Conservation (phyloP, 2,113 vertebrate species). For the Martes martes region DNA sequence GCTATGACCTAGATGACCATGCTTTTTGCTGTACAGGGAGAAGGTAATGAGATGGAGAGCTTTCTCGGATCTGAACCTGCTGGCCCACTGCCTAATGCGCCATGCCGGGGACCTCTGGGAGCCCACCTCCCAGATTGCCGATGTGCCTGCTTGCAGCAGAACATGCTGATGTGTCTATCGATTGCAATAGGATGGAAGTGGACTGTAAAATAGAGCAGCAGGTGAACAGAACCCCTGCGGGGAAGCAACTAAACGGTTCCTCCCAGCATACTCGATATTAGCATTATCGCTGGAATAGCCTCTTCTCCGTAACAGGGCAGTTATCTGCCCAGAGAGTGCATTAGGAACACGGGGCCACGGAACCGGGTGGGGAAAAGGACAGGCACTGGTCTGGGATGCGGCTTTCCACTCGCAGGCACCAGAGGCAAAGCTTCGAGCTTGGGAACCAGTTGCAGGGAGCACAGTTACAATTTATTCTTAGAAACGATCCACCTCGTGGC, state of each 20-base stretch:
- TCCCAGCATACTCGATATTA: neutral
- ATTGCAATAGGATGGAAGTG: conserved; percentile 13
- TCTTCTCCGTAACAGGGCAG: neutral
- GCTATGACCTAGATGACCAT: conserved; percentile 67
- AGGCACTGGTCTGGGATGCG: neutral
- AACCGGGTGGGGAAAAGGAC: neutral
- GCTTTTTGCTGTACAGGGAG: conserved; percentile 21
- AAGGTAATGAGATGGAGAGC: conserved; percentile 68
- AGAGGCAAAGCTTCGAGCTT: neutral
- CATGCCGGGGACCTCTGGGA: conserved; percentile 34
- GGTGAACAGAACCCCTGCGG: conserved; percentile 17
- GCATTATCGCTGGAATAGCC: neutral
- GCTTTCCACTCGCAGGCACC: rapidly evolving
- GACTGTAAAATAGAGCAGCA: conserved; percentile 66
- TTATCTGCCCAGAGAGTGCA: neutral
- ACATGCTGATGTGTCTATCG: conserved; percentile 48
- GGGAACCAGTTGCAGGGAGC: neutral
- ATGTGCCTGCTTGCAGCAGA: conserved; percentile 14
- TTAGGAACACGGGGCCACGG: neutral
- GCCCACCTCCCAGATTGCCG: conserved; percentile 5
- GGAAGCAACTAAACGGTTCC: neutral
- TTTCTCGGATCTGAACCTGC: conserved; percentile 16
- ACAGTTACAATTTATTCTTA: neutral
- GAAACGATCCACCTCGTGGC: neutral
- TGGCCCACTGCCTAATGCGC: conserved; percentile 54